Conservation (phyloP, 2,797 vertebrate species). For the Bufotes viridis region DNA sequence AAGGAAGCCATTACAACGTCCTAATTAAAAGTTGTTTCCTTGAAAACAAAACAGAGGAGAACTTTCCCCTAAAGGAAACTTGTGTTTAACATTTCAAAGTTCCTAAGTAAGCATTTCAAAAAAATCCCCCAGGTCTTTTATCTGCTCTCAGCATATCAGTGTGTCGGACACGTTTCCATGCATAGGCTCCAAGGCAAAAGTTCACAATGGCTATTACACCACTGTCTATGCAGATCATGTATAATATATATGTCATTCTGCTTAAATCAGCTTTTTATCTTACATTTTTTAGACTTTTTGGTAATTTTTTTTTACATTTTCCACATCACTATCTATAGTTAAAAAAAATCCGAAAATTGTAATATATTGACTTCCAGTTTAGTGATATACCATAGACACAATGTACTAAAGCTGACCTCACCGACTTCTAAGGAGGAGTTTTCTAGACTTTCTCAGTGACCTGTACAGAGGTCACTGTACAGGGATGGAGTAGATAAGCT, state of each 20-base stretch:
- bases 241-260: not conserved
- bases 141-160: slow-evolving; percentile 33
- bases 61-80: slow-evolving; percentile 49
- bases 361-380: too few relatives aligned
- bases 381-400: too few relatives aligned
- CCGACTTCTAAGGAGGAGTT: too few relatives aligned
- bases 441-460: too few relatives aligned
- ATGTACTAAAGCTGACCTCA: too few relatives aligned
- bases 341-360: too few relatives aligned
- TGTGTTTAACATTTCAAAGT: slow-evolving; percentile 52
- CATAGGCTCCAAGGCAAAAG: slow-evolving; percentile 23
- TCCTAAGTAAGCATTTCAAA: slow-evolving; percentile 42
- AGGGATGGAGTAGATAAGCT: too few relatives aligned
- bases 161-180: slow-evolving; percentile 41
- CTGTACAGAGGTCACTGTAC: too few relatives aligned
- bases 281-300: too few relatives aligned
- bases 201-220: slow-evolving; percentile 27
- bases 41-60: slow-evolving; percentile 49
- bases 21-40: slow-evolving; percentile 57
- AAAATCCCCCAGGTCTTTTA: slow-evolving; percentile 45
- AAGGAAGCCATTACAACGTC: slow-evolving; percentile 47
- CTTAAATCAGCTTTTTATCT: too few relatives aligned
- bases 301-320: too few relatives aligned
- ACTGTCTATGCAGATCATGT: not conserved
- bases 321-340: too few relatives aligned